phyloP scores from a whole-genome alignment of 2,888 invertebrate species.

The Hemistola chrysoprasaria region DNA sequence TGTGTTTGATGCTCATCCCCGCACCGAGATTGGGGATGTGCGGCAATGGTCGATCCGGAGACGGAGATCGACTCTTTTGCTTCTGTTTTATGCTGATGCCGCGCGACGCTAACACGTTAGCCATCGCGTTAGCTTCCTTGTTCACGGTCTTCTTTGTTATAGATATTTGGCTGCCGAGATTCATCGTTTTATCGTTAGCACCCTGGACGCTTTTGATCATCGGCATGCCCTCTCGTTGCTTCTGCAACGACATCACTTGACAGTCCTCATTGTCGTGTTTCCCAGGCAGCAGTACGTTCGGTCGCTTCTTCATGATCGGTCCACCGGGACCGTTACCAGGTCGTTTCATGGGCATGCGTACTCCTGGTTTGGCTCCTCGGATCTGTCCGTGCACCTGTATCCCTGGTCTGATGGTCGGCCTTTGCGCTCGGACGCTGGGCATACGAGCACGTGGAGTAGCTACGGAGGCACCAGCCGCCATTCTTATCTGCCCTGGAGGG shows the following conservation, averaged over 20 bases:
- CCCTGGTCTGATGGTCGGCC: constrained; percentile 65
- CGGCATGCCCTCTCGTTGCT: constrained; percentile 87
- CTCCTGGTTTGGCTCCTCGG: constrained; percentile 52
- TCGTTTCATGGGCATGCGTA: constrained; percentile 70
- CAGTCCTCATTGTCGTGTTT: constrained; percentile 89
- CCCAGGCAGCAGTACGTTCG: constrained; percentile 85
- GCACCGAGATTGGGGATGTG: constrained; percentile 76
- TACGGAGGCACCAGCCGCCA: constrained; percentile 61
- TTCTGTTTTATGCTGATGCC: constrained; percentile 90
- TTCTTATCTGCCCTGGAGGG: constrained; percentile 59
- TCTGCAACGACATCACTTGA: constrained; percentile 88
- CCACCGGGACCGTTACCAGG: constrained; percentile 48
- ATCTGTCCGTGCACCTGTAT: constrained; percentile 70
- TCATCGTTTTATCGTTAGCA: constrained; percentile 81
- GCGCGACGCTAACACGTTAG: constrained; percentile 88
- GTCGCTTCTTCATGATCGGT: constrained; percentile 70
- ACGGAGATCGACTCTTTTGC: constrained; percentile 74
- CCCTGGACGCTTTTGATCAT: constrained; percentile 90
- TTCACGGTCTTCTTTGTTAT: constrained; percentile 84
- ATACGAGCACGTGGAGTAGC: constrained; percentile 58
- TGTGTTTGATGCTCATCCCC: constrained; percentile 78
- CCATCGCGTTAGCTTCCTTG: constrained; percentile 88
- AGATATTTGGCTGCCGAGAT: constrained; percentile 88
- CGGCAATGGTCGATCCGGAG: constrained; percentile 68
- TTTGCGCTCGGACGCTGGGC: constrained; percentile 53